Conservation (phyloP, 2,113 vertebrate genomes). For the Amphilophus citrinellus region DNA sequence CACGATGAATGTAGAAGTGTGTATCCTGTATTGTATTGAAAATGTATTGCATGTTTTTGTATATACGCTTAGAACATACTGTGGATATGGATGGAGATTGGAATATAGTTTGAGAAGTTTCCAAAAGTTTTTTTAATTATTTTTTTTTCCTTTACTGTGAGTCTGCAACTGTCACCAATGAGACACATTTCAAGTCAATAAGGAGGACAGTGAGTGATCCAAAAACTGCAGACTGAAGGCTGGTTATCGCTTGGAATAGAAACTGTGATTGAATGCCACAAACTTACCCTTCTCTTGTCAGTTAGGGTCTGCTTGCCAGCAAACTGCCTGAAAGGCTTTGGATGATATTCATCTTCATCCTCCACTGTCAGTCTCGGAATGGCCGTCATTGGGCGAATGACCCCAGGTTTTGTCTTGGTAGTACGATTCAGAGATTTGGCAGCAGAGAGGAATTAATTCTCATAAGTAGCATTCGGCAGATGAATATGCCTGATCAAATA, state of each 20-base stretch:
- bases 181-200: background rate
- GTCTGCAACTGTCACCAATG: background rate
- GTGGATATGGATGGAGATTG: background rate
- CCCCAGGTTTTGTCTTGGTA: conserved; percentile 89
- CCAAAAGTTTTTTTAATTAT: background rate
- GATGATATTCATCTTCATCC: conserved; percentile 78
- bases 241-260: background rate
- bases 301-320: conserved; percentile 72
- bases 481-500: background rate
- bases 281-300: conserved; percentile 82
- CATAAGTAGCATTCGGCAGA: background rate
- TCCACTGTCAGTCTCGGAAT: conserved; percentile 81
- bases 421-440: conserved; percentile 38
- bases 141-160: background rate
- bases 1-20: background rate
- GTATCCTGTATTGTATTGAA: background rate
- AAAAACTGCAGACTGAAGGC: background rate
- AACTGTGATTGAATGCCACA: background rate
- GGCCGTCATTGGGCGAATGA: conserved; percentile 85
- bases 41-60: background rate
- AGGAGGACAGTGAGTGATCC: background rate
- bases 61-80: no score
- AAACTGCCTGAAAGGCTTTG: conserved; percentile 85
- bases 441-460: conserved; percentile 20
- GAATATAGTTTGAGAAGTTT: background rate